Evolutionary conservation across 2,113 vertebrate species (phyloP), one percentile per base, ranked within the genome.

Genomic region (Pachypanchax playfairii): DNA sequence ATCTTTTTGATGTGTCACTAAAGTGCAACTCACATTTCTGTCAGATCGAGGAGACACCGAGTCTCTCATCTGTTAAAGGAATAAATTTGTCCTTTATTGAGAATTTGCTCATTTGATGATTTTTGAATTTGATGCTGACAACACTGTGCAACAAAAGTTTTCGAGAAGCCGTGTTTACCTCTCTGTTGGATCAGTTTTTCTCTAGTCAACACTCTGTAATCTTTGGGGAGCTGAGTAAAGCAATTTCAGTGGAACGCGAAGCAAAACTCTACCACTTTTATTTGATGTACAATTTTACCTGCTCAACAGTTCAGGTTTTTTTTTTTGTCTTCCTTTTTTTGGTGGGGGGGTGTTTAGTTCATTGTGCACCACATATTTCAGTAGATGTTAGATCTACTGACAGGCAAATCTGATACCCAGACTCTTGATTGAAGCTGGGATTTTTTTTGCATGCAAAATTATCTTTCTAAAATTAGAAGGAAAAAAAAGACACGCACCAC

Each of bases 1-100:
- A 38, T 7, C 36, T 43, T 25, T 8, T 47, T 22, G 5, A 22
- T 36, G 29, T 42, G 25, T 48, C 44, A 57, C 52, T 56, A 46
- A 66, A 59, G 35, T 5, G 13, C 18, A 61, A 33, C 38, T 39
- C 26, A 31, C 3, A 64, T 61, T 55, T 54, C 41, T 21, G 58
- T 60, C 13, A 41, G 46, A n/a, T 9, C 9, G 2, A 42, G 18
- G 10, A 3, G 12, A 44, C 21, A 47, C 6, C 51, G 1, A 2
- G 21, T 5, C 5, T 26, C 18, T 38, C 10, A 38, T 47, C 29
- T 67, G 8, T 10, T 26, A 59, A 10, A 58, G 3, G 10, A 31
- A 6, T 28, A 18, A 17, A 48, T 41, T 10, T 51, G 13, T 36
- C 3, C 12, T 36, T n/a, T 26, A n/a, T 41, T 3, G 5, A n/a